Conservation (phyloP, 1,140 invertebrate genomes). For the Wasmannia auropunctata region DNA sequence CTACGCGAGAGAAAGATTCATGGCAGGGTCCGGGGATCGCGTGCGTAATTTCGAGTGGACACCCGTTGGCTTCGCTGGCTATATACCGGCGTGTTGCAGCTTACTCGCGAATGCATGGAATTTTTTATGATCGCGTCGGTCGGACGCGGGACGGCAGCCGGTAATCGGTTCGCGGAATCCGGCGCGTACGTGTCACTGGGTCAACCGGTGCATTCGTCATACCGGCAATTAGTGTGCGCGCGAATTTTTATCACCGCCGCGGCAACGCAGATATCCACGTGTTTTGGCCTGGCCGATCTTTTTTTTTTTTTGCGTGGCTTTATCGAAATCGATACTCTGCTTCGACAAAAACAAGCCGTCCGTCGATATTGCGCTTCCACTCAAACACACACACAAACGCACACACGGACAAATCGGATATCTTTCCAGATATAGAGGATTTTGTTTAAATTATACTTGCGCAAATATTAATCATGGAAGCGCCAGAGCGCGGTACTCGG, state of each 20-base stretch:
- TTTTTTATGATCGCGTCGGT: conserved; percentile 71
- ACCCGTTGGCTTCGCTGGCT: conserved; percentile 7
- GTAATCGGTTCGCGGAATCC: conserved; percentile 68
- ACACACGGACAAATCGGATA: not conserved
- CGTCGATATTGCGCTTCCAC: conserved; percentile 3
- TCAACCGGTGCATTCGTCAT: conserved; percentile 70
- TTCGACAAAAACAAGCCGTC: conserved; percentile 12
- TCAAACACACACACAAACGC: too few relatives aligned
- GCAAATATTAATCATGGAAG: conserved; percentile 24
- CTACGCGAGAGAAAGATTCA: conserved; percentile 36
- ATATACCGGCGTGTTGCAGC: conserved; percentile 46
- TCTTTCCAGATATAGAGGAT: not conserved
- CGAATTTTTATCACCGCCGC: conserved; percentile 67
- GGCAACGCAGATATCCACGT: not conserved
- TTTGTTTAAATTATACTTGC: not conserved
- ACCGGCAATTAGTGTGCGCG: conserved; percentile 69
- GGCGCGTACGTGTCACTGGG: conserved; percentile 69
- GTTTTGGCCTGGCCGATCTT: not conserved
- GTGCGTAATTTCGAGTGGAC: conserved; percentile 60
- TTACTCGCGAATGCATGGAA: conserved; percentile 76
- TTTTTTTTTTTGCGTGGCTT: conserved; percentile 4
- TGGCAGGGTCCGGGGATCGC: conserved; percentile 36
- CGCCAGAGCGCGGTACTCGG: not conserved
- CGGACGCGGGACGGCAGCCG: conserved; percentile 16
- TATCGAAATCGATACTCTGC: conserved; percentile 16